These are phyloP conservation scores for Exaiptasia diaphana DNA, from an alignment of 64 coral and sea anemone species.

Conservation along the genomic window DNA sequence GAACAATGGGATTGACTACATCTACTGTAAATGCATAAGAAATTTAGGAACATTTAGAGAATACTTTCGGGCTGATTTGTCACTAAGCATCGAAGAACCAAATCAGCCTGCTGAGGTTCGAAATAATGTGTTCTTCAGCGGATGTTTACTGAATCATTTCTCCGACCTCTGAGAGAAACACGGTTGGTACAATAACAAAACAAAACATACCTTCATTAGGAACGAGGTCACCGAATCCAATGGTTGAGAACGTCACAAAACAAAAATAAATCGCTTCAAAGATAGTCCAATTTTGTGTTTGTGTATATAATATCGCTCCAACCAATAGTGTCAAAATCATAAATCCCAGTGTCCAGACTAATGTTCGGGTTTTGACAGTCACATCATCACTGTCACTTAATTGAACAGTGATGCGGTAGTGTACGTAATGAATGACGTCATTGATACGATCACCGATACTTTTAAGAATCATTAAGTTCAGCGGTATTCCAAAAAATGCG, in stretches of 20 bases:
- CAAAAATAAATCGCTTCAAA: conserved; percentile 85
- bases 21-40: no score
- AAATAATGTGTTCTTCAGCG: no score
- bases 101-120: no score
- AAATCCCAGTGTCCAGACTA: conserved; percentile 68
- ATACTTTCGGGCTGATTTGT: no score
- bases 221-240: conserved; percentile 86
- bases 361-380: conserved; percentile 49
- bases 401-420: conserved; percentile 61
- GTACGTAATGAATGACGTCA: conserved; percentile 65
- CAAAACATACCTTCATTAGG: conserved; percentile 81
- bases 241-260: conserved; percentile 85
- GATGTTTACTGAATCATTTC: no score
- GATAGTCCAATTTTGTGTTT: conserved; percentile 75
- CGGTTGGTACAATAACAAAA: no score
- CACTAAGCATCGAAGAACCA: no score
- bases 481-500: conserved; percentile 85
- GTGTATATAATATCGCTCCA: conserved; percentile 66
- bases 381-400: conserved; percentile 45
- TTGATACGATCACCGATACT: conserved; percentile 78
- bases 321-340: conserved; percentile 61
- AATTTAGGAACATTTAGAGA: no score
- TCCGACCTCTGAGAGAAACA: no score
- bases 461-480: conserved; percentile 82
- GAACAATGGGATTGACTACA: no score